These are phyloP conservation scores for Mongoloraphidia duomilia DNA, from an alignment of 2,888 invertebrate genomes.

Conservation along the genomic window DNA sequence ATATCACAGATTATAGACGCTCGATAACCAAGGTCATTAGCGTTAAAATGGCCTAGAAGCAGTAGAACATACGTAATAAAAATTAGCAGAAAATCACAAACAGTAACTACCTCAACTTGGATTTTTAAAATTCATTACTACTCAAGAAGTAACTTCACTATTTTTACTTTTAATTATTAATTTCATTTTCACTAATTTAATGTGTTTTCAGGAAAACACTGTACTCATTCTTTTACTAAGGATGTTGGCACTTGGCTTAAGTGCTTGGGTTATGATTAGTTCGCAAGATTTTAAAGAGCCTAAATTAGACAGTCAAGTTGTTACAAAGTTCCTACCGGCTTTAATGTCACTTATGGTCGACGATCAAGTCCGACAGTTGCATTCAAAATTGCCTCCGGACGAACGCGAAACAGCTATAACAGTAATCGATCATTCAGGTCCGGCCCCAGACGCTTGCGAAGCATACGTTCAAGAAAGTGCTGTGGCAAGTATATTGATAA, in stretches of 20 bases:
- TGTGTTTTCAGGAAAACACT: slow-evolving; percentile 57
- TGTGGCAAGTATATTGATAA: slow-evolving; percentile 82
- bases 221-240: slow-evolving; percentile 76
- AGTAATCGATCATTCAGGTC: slow-evolving; percentile 85
- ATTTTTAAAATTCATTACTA: no score
- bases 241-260: slow-evolving; percentile 83
- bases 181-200: neutral
- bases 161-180: no score
- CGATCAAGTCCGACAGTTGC: slow-evolving; percentile 69
- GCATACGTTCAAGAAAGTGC: slow-evolving; percentile 83
- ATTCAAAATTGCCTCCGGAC: slow-evolving; percentile 79
- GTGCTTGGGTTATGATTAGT: slow-evolving; percentile 96
- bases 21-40: no score
- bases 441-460: slow-evolving; percentile 85
- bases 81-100: no score
- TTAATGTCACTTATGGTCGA: slow-evolving; percentile 88
- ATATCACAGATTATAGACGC: no score
- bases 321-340: slow-evolving; percentile 88
- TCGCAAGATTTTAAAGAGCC: slow-evolving; percentile 92
- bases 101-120: no score
- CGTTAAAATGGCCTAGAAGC: no score
- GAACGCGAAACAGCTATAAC: slow-evolving; percentile 87
- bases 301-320: slow-evolving; percentile 81
- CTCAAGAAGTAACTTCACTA: no score
- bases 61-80: no score